phyloP scores from a whole-genome alignment of 2,797 vertebrate genomes.

The Helarctos malayanus region DNA sequence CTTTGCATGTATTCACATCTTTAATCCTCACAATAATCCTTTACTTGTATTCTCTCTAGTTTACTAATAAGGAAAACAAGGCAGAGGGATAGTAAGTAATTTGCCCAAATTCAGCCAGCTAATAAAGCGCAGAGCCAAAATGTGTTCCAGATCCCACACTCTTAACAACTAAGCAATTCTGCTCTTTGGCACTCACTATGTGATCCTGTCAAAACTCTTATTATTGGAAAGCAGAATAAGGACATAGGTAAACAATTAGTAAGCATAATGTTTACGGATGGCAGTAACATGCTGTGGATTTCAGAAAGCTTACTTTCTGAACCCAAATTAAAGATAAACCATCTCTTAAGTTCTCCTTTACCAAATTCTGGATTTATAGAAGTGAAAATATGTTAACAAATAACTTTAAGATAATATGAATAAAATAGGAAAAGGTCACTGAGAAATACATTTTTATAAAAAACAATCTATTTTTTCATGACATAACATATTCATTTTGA shows the following conservation, averaged over 20 bases:
- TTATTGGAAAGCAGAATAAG: slow-evolving; percentile 36
- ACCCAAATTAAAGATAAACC: slow-evolving; percentile 1
- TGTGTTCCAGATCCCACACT: background rate
- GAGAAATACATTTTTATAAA: background rate
- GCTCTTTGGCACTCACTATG: background rate
- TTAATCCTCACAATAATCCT: background rate
- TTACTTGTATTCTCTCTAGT: background rate
- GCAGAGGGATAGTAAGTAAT: background rate
- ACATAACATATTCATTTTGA: slow-evolving; percentile 1
- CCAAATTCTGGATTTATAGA: background rate
- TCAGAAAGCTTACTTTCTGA: slow-evolving; percentile 44
- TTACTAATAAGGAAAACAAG: slow-evolving; percentile 30
- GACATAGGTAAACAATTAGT: slow-evolving; percentile 31
- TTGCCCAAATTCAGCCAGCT: background rate
- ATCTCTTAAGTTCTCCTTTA: background rate
- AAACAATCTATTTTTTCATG: background rate
- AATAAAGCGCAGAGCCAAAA: background rate
- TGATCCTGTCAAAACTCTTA: background rate
- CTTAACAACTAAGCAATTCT: background rate
- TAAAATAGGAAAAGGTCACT: background rate
- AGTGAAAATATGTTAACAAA: background rate
- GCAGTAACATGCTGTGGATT: background rate
- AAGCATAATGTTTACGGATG: background rate
- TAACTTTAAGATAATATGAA: background rate
- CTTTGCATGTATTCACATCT: background rate